Evolutionary conservation across 1,140 invertebrate species (phyloP).

Genomic region (Drosophila teissieri): DNA sequence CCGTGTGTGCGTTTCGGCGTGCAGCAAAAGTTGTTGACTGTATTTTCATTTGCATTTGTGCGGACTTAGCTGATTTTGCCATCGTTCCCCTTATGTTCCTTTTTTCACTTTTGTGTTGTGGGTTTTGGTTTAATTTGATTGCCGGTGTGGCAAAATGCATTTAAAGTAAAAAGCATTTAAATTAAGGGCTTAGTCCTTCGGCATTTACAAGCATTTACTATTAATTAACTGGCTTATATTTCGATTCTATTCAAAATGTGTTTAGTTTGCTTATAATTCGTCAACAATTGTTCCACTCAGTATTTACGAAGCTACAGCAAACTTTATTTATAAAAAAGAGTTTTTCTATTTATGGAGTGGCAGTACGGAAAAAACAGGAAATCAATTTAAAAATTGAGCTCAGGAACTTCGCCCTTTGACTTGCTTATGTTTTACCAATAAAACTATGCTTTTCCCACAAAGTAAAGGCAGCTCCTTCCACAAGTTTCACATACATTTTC

Average conservation of each 20-base stretch:
- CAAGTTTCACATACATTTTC: conserved; percentile 25
- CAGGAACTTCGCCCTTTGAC: neutral
- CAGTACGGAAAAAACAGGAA: no score
- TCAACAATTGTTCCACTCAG: neutral
- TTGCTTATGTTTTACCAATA: neutral
- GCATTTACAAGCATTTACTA: conserved; percentile 13
- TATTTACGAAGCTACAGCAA: neutral
- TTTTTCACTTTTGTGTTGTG: conserved; percentile 2
- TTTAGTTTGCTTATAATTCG: conserved; percentile 13
- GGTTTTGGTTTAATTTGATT: conserved; percentile 35
- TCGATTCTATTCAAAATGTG: neutral
- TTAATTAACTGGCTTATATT: conserved; percentile 29
- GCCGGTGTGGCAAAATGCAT: conserved; percentile 1
- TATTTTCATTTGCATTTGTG: conserved; percentile 48
- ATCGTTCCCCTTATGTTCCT: conserved; percentile 10
- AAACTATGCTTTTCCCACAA: conserved; percentile 13
- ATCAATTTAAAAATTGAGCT: neutral
- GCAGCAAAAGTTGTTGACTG: conserved; percentile 21
- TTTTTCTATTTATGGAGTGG: neutral
- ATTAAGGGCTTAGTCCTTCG: conserved; percentile 12
- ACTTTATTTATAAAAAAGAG: neutral
- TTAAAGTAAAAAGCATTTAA: conserved; percentile 34
- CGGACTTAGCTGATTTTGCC: conserved; percentile 29
- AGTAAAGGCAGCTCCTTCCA: neutral
- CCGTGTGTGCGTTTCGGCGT: conserved; percentile 1